Percentiles rank a stretch among this genome's conserved stretches.
These are phyloP conservation scores for Cheilosia soror DNA, from an alignment of 2,888 invertebrate genomes.

Conservation along the genomic window DNA sequence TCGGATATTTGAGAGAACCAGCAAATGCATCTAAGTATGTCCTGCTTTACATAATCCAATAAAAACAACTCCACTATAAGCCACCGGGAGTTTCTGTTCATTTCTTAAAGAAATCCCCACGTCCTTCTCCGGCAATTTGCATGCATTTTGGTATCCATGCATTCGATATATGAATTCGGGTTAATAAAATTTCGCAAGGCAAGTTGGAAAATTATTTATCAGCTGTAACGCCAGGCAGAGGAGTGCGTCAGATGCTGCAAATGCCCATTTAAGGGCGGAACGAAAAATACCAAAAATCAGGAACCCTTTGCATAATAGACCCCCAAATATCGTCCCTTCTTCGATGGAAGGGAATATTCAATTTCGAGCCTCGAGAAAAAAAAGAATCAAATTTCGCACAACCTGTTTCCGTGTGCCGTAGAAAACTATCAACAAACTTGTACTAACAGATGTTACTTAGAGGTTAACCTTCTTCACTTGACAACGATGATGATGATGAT, in stretches of 20 bases:
- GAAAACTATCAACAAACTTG: slow-evolving; percentile 60
- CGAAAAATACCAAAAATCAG: slow-evolving; percentile 4
- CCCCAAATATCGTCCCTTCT: background rate
- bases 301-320: slow-evolving; percentile 49
- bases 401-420: slow-evolving; percentile 17
- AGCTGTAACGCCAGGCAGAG: slow-evolving; percentile 28
- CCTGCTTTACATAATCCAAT: slow-evolving; percentile 66
- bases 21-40: slow-evolving; percentile 53
- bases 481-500: slow-evolving; percentile 53
- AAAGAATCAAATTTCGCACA: slow-evolving; percentile 58
- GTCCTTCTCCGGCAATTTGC: slow-evolving; percentile 35
- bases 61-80: slow-evolving; percentile 36
- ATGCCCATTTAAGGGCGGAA: slow-evolving; percentile 44
- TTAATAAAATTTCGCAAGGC: slow-evolving; percentile 29
- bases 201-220: slow-evolving; percentile 43
- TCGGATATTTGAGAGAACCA: background rate
- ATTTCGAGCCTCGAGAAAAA: slow-evolving; percentile 44
- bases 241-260: slow-evolving; percentile 58
- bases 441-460: slow-evolving; percentile 56
- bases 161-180: slow-evolving; percentile 46
- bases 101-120: slow-evolving; percentile 13
- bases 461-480: slow-evolving; percentile 33
- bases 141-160: slow-evolving; percentile 38
- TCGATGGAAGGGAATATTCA: slow-evolving; percentile 41
- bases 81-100: slow-evolving; percentile 10